Evolutionary conservation across 2,113 vertebrate species (phyloP).

Genomic region (Gopherus evgoodei): DNA sequence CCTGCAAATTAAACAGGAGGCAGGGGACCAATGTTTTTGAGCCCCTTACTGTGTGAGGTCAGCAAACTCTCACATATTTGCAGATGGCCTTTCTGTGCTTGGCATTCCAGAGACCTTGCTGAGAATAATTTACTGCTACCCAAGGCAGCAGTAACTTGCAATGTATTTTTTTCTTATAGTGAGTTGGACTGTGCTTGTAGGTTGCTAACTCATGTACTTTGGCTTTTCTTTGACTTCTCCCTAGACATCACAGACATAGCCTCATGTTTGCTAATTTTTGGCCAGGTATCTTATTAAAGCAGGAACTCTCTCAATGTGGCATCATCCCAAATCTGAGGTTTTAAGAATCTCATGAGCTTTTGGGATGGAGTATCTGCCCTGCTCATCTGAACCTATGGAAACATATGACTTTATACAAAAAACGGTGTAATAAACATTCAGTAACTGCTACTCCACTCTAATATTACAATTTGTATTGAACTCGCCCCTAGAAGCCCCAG

Average conservation of each 20-base stretch:
- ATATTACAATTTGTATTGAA: background rate
- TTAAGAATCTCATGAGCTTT: background rate
- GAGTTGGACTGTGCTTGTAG: background rate
- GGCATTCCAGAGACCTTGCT: background rate
- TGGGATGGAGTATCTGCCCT: background rate
- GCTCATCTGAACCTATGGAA: background rate
- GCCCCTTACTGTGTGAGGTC: background rate
- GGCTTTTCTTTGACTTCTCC: background rate
- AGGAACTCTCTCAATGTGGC: background rate
- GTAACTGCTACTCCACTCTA: background rate
- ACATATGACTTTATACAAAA: background rate
- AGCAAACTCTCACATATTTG: background rate
- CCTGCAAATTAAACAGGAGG: background rate
- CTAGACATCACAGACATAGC: background rate
- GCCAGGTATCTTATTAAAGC: background rate
- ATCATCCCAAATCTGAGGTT: conserved; percentile 20
- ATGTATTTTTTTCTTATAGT: background rate
- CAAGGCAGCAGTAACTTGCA: background rate
- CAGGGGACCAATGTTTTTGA: background rate
- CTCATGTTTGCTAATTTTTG: background rate
- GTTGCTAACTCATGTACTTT: background rate
- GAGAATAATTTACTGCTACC: conserved; percentile 15
- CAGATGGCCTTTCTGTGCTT: background rate
- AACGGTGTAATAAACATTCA: conserved; percentile 5
- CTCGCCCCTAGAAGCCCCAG: background rate